Evolutionary conservation across 2,888 invertebrate species (phyloP).

Genomic region (Tachina lurida): DNA sequence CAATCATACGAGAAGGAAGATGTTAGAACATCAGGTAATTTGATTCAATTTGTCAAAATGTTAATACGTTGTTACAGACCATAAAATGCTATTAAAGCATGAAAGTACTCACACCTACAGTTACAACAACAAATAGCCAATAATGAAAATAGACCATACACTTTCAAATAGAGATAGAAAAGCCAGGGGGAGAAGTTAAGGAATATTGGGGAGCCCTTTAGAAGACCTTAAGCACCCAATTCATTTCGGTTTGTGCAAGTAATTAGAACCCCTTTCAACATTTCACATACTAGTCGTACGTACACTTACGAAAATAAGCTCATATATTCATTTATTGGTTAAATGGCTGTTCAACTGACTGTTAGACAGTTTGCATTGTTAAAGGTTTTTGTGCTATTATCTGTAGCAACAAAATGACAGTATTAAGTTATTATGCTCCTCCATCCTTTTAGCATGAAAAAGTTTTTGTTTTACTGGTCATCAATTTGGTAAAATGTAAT

Average conservation of each 20-base stretch:
- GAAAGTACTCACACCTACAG: conserved; percentile 30
- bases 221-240: conserved; percentile 41
- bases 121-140: conserved; percentile 35
- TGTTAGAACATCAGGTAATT: conserved; percentile 62
- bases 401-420: conserved; percentile 30
- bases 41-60: conserved; percentile 70
- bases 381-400: not conserved
- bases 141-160: conserved; percentile 36
- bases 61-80: conserved; percentile 61
- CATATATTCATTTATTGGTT: conserved; percentile 22
- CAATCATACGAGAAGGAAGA: conserved; percentile 38
- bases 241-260: conserved; percentile 48
- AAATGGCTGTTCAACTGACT: conserved; percentile 11
- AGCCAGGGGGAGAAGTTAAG: not conserved
- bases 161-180: not conserved
- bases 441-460: conserved; percentile 27
- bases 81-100: conserved; percentile 59
- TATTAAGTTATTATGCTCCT: conserved; percentile 50
- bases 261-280: not conserved
- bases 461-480: not conserved
- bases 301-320: not conserved
- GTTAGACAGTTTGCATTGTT: conserved; percentile 14
- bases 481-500: conserved; percentile 45
- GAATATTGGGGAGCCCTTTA: not conserved
- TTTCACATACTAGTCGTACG: not conserved